Conservation (phyloP, 92 coral and sea anemone species). For the Muricea muricata region DNA sequence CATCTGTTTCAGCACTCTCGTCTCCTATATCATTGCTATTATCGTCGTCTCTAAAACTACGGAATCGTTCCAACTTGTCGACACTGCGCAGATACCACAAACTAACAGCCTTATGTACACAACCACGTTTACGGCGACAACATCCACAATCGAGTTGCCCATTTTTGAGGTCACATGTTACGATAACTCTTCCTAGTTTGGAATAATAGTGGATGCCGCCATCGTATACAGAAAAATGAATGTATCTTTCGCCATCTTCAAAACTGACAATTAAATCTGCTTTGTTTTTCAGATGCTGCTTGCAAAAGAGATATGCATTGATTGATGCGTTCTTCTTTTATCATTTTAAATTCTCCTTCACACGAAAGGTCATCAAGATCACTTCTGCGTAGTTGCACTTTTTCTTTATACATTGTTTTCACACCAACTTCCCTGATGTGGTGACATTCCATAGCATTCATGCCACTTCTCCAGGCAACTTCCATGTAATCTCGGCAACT, state of each 20-base stretch:
- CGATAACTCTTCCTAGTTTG: conserved; percentile 56
- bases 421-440: conserved; percentile 43
- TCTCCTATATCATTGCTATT: too few species aligned
- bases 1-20: background rate
- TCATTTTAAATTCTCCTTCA: conserved; percentile 22
- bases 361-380: conserved; percentile 50
- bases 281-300: conserved; percentile 3
- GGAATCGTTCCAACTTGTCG: background rate
- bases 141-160: conserved; percentile 63
- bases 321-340: conserved; percentile 44
- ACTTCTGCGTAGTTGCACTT: conserved; percentile 3
- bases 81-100: conserved; percentile 49
- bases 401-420: conserved; percentile 4
- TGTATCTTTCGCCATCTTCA: conserved; percentile 41
- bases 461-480: conserved; percentile 72
- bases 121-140: conserved; percentile 49
- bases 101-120: conserved; percentile 53
- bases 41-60: background rate
- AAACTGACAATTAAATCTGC: conserved; percentile 28
- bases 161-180: conserved; percentile 42
- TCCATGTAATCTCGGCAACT: conserved; percentile 38
- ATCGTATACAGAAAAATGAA: conserved; percentile 66
- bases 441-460: conserved; percentile 58
- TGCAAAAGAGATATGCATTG: conserved; percentile 32
- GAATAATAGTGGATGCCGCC: conserved; percentile 64